Conservation (phyloP, 2,797 vertebrate species). For the Microhierax caerulescens region DNA sequence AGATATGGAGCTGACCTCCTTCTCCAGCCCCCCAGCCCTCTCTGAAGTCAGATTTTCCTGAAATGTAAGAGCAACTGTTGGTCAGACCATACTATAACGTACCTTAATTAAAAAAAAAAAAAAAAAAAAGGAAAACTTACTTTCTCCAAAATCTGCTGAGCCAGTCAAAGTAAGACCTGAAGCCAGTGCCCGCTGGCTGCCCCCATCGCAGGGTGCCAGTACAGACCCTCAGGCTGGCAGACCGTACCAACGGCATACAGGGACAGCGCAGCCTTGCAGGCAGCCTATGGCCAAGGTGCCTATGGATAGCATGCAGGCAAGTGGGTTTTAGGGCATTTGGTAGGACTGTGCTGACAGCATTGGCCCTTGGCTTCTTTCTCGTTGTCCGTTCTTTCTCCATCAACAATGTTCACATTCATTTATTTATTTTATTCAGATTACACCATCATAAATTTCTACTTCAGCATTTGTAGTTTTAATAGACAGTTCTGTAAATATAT, state of each 20-base stretch:
- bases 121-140: not conserved
- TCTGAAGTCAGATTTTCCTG: not conserved
- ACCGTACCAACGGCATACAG: not conserved
- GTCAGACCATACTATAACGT: not conserved
- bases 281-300: not conserved
- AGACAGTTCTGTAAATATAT: not conserved
- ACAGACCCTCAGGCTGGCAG: not conserved
- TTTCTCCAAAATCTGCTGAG: not conserved
- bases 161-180: not conserved
- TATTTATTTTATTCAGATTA: not conserved
- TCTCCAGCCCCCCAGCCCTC: not conserved
- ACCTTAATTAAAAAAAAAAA: not conserved
- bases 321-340: not conserved
- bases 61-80: not conserved
- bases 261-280: not conserved
- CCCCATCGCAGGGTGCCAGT: fast-evolving
- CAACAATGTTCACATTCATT: not conserved
- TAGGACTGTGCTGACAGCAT: not conserved
- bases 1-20: fast-evolving
- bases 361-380: not conserved
- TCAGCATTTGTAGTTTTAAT: not conserved
- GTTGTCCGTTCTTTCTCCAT: not conserved
- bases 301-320: not conserved
- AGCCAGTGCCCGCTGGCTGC: not conserved
- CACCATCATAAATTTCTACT: not conserved